These are phyloP conservation scores for Mormyrops attenuatus DNA, from an alignment of 2,797 vertebrate genomes.

Conservation along the genomic window DNA sequence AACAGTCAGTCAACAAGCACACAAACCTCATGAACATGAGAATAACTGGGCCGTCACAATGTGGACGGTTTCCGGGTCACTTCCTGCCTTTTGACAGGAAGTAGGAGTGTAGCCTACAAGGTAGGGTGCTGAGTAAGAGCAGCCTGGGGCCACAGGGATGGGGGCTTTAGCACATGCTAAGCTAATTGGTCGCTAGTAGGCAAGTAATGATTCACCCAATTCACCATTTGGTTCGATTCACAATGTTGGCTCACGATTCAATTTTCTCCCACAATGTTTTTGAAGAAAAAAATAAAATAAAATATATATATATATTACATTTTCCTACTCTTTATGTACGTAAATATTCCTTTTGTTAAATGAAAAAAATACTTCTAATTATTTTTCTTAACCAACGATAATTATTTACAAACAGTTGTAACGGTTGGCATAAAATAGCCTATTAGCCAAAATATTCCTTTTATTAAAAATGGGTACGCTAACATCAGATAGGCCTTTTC, in stretches of 20 bases:
- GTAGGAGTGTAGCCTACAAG: neutral
- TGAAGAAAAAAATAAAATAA: neutral
- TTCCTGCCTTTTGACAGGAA: neutral
- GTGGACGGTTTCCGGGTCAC: neutral
- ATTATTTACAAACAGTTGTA: neutral
- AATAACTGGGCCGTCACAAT: neutral
- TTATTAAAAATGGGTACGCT: neutral
- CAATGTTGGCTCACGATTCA: neutral
- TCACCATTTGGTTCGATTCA: neutral
- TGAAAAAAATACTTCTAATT: neutral
- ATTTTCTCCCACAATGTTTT: neutral
- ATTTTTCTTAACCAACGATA: neutral
- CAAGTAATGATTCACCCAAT: neutral
- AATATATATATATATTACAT: too few species aligned
- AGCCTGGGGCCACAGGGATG: too few species aligned
- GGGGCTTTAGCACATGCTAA: neutral
- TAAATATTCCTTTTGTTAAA: neutral
- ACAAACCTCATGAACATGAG: neutral
- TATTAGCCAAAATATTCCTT: neutral
- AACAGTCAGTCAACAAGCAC: neutral
- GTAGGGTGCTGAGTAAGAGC: neutral
- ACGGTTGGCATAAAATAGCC: neutral
- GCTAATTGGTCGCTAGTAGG: neutral
- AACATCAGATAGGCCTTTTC: neutral
- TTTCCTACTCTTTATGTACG: neutral